phyloP scores from a whole-genome alignment of 2,113 vertebrate species.

The Peromyscus maniculatus region DNA sequence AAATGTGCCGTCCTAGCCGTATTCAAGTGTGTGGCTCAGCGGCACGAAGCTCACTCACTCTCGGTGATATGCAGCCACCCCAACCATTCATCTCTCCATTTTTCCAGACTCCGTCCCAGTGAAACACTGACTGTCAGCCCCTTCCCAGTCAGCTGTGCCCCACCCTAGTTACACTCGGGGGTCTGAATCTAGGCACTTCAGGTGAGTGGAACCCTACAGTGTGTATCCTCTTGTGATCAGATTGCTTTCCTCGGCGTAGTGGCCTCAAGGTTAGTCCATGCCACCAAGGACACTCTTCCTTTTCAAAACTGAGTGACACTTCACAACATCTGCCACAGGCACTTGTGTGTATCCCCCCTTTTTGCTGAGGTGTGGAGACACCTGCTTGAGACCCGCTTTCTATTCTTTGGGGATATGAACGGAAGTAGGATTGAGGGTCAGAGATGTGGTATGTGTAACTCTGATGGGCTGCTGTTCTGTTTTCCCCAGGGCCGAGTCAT shows the following conservation, averaged over 20 bases:
- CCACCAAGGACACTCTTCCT: accelerated
- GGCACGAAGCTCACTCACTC: background rate
- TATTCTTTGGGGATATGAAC: accelerated
- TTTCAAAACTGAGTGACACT: accelerated
- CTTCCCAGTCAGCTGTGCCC: accelerated
- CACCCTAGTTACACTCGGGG: background rate
- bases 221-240: accelerated
- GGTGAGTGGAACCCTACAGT: accelerated
- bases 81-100: background rate
- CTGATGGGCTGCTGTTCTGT: accelerated
- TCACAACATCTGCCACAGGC: accelerated
- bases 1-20: accelerated
- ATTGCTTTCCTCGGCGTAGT: accelerated
- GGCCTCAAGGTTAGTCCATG: accelerated
- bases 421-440: accelerated
- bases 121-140: accelerated
- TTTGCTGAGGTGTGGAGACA: background rate
- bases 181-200: accelerated
- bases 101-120: background rate
- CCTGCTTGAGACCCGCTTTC: background rate
- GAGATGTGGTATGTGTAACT: accelerated
- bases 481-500: accelerated
- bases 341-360: accelerated
- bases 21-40: accelerated
- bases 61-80: accelerated